A percentile compares a stretch with the other conserved stretches of the same genome.
phyloP scores from a whole-genome alignment of 1,140 invertebrate species.

The Drosophila erecta region DNA sequence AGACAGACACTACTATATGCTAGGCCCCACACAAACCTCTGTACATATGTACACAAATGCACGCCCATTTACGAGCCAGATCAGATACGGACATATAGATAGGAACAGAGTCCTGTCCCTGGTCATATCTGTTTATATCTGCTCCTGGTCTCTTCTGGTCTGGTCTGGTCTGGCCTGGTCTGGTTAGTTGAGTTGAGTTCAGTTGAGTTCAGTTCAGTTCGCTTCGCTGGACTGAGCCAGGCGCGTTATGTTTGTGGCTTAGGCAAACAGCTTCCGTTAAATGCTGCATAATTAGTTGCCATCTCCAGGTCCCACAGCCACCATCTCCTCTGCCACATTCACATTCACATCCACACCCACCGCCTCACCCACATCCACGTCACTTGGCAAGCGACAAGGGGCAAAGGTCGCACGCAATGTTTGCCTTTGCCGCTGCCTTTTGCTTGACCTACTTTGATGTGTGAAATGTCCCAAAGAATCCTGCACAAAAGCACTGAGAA shows the following conservation, averaged over 20 bases:
- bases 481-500: slow-evolving; percentile 24
- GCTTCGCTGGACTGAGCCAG: slow-evolving; percentile 49
- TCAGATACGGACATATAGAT: slow-evolving; percentile 28
- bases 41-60: slow-evolving; percentile 7
- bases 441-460: slow-evolving; percentile 81
- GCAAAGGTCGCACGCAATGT: slow-evolving; percentile 77
- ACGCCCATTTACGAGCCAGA: slow-evolving; percentile 20
- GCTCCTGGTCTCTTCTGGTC: background rate
- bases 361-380: slow-evolving; percentile 29
- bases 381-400: slow-evolving; percentile 65
- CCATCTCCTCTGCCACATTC: no score
- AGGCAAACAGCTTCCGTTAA: slow-evolving; percentile 81
- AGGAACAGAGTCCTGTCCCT: slow-evolving; percentile 14
- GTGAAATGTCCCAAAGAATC: slow-evolving; percentile 76
- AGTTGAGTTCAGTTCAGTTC: slow-evolving; percentile 47
- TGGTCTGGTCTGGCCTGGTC: background rate
- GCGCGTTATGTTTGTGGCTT: slow-evolving; percentile 55
- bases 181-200: slow-evolving; percentile 49
- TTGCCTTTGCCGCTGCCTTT: slow-evolving; percentile 66
- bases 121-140: slow-evolving; percentile 14
- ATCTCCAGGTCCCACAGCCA: slow-evolving; percentile 59
- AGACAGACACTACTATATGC: slow-evolving; percentile 38
- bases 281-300: slow-evolving; percentile 81
- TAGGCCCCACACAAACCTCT: slow-evolving; percentile 17
- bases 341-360: background rate